Evolutionary conservation across 2,888 invertebrate species (phyloP).

Genomic region (Dryobotodes eremita): DNA sequence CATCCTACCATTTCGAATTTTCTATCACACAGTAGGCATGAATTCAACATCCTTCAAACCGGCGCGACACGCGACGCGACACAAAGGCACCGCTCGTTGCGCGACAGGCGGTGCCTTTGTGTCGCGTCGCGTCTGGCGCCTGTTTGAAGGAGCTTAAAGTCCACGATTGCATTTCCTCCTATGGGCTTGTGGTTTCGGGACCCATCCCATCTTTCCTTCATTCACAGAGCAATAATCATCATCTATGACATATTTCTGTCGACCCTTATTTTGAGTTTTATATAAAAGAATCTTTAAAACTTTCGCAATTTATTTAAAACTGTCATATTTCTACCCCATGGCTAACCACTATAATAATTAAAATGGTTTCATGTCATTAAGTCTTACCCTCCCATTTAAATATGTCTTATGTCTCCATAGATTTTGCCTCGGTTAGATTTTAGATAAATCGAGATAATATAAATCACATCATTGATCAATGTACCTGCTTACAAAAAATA

Average conservation of each 20-base stretch:
- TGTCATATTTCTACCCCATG: constrained; percentile 10
- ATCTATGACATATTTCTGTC: not conserved
- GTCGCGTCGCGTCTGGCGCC: too few species aligned
- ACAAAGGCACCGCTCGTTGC: too few species aligned
- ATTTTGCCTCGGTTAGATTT: not conserved
- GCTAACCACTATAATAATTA: constrained; percentile 10
- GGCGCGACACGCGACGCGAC: too few species aligned
- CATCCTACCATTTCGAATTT: not conserved
- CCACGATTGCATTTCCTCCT: constrained; percentile 13
- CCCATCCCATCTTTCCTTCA: not conserved
- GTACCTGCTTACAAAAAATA: too few species aligned
- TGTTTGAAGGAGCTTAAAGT: not conserved
- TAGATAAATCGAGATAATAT: not conserved
- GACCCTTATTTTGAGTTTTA: constrained; percentile 4
- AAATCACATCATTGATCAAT: not conserved
- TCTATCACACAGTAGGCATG: too few species aligned
- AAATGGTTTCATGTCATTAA: constrained; percentile 26
- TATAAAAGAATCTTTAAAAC: not conserved
- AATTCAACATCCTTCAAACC: not conserved
- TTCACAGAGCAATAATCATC: not conserved
- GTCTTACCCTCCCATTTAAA: constrained; percentile 8
- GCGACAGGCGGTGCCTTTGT: too few species aligned
- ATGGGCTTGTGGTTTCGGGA: constrained; percentile 15
- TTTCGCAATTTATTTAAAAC: constrained; percentile 16
- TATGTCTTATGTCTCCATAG: not conserved